Base-by-base conservation (phyloP, 2,113 vertebrate species). In the Lepus europaeus region DNA sequence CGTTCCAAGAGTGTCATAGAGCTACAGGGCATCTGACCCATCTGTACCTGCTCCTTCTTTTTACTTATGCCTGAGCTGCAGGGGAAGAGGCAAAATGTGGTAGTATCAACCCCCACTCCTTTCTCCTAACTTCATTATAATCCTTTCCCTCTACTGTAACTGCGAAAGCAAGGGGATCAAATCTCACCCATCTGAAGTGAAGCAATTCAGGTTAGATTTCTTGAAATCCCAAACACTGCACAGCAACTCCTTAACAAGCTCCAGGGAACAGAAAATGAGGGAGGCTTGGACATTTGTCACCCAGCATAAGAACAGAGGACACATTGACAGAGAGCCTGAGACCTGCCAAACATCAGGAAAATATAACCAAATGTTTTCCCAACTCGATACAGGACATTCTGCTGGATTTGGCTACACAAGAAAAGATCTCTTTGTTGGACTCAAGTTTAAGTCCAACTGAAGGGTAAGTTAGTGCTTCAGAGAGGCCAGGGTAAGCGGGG, bases 371-470 rank as follows among this genome's bases (percentile, higher is more conserved):
- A 63, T 1, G 12, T 31, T 39, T 64, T 36, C 53, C 85, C 61
- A 56, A 73, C 12, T 85, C 5, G 0, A 45, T 1, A 49, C 66
- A 33, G 36, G 16, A 3, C 3, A 22, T 36, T 12, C 29, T 45
- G 72, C 33, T n/a, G 33, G 63, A 27, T 20, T 1, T 6, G 23
- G 49, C 36, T 51, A 49, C 2, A 4, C 16, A 17, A 11, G n/a
- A 61, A 8, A 88, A 82, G 27, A 19, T 16, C 29, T 95, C 59
- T 88, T 70, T 20, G 59, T 82, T 45, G 39, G 45, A 86, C 25
- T 80, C n/a, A 2, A 72, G 49, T 49, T 70, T 63, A 56, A 88
- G 79, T n/a, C 25, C 84, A 61, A 53, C 14, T 23, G 27, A n/a
- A 36, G 20, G 33, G 3, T 70, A 22, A 74, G 9, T 73, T 1